Evolutionary conservation across 2,113 vertebrate species (phyloP), one percentile per base, ranked within the genome.

Genomic region (Smithornis capensis): DNA sequence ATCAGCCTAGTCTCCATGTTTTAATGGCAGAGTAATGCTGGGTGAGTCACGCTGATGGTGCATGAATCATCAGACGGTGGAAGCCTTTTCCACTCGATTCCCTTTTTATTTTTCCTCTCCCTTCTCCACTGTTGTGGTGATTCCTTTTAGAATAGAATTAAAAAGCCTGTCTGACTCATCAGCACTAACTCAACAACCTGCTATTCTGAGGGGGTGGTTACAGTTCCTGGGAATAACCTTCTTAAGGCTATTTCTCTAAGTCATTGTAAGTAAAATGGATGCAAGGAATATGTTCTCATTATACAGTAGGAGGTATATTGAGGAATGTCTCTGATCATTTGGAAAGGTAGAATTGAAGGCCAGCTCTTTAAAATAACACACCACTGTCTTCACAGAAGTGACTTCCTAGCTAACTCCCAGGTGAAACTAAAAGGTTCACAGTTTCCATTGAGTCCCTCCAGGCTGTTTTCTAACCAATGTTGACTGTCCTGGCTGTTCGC

Each of bases 141-240:
- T 98, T 98, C 97, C 97, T 98, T 97, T 97, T 97, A 97, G 97
- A 98, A 96, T 95, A 93, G 97, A 98, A 98, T 98, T 97, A 94
- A 98, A 98, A 98, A 98, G 93, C 89, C 95, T 25, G 52, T 97
- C 97, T 98, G 98, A 98, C 97, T 98, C 98, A 98, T 97, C 97
- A 60, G 90, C 96, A 94, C 96, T 94, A 98, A 97, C 97, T 98
- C 97, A 98, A 98, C 97, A 98, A 97, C 97, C 96, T 98, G 98
- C 96, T 98, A 83, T 97, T 98, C 97, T 98, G 97, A 98, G 98
- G 97, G 97, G 98, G 98, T 50, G 96, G 97, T 95, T 90, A 97
- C 97, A 95, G 96, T 98, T 97, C 90, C 94, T 76, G 56, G 98
- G 98, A 97, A 98, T 97, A 97, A 95, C 98, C 98, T 98, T 97